Evolutionary conservation across 2,888 invertebrate genomes (phyloP), one percentile per base, ranked within the genome.

Genomic region (Rugalucina vietnamica): DNA sequence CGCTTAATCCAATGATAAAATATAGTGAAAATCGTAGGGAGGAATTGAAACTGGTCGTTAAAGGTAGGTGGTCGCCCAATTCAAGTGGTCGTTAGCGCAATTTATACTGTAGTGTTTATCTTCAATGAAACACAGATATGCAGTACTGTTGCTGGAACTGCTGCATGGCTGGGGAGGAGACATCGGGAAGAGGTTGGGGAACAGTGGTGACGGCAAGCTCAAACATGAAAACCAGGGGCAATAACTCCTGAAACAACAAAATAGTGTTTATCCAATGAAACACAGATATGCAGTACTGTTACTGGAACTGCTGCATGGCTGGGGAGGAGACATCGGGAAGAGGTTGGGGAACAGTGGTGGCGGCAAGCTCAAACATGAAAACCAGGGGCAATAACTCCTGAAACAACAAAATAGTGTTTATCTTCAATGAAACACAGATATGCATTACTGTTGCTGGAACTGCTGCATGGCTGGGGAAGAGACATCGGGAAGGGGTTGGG

Each of bases 201-300:
- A 93, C 80, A 1, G 91, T 90, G 1, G 93, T 90, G 71, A 92
- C 88, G 4, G 94, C 93, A 93, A 99, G 95, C 95, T 98, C 98
- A 96, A 99, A 99, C 91, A 97, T 97, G 94, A 99, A 98, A 90
- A 98, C 97, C 91, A 99, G 95, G 0, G 99, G 99, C 36, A 98
- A 97, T 85, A 98, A 96, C 89, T 97, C 97, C 97, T 98, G 95
- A 1, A 95, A 95, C 87, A 69, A 24, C 27, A 5, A 69, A 12
- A 69, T 69, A 60, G n/a, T n/a, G n/a, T n/a, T n/a, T n/a, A n/a
- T n/a, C n/a, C n/a, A n/a, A n/a, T n/a, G n/a, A n/a, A n/a, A n/a
- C n/a, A n/a, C n/a, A n/a, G n/a, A n/a, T n/a, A n/a, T n/a, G n/a
- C n/a, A n/a, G n/a, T 97, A 98, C 92, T 97, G 97, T 85, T 97